phyloP scores from a whole-genome alignment of 1,140 invertebrate species.

The Caerostris extrusa region DNA sequence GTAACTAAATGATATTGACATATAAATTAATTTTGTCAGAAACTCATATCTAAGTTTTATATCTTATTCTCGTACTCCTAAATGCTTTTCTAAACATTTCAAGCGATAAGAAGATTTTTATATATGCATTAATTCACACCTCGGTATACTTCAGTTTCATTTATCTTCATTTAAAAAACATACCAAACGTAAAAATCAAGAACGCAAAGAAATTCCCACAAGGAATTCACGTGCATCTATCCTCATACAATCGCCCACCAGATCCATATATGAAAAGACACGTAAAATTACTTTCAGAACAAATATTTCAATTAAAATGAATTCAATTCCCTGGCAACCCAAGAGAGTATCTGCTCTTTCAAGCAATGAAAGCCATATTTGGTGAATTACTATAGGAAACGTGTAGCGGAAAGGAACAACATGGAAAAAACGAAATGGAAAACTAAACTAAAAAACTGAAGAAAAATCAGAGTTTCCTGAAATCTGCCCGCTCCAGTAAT shows the following conservation, averaged over 20 bases:
- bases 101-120: not conserved
- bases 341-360: slow-evolving; percentile 2
- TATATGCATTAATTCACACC: not conserved
- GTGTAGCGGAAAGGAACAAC: not conserved
- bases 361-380: slow-evolving; percentile 18
- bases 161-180: not conserved
- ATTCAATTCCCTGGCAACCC: not conserved
- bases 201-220: not conserved
- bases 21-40: too few species aligned
- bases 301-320: slow-evolving; percentile 54
- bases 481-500: slow-evolving; percentile 45
- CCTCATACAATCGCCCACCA: not conserved
- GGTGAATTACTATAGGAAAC: not conserved
- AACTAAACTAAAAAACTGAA: not conserved
- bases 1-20: too few species aligned
- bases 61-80: too few species aligned
- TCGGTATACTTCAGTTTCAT: not conserved
- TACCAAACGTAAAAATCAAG: not conserved
- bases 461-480: slow-evolving; percentile 16
- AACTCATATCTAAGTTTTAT: too few species aligned
- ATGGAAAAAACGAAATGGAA: not conserved
- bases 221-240: slow-evolving; percentile 13
- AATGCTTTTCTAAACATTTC: too few species aligned
- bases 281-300: slow-evolving; percentile 20
- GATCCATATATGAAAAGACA: not conserved